These are phyloP conservation scores for Babyrousa celebensis DNA, from an alignment of 2,797 vertebrate genomes.

Conservation along the genomic window DNA sequence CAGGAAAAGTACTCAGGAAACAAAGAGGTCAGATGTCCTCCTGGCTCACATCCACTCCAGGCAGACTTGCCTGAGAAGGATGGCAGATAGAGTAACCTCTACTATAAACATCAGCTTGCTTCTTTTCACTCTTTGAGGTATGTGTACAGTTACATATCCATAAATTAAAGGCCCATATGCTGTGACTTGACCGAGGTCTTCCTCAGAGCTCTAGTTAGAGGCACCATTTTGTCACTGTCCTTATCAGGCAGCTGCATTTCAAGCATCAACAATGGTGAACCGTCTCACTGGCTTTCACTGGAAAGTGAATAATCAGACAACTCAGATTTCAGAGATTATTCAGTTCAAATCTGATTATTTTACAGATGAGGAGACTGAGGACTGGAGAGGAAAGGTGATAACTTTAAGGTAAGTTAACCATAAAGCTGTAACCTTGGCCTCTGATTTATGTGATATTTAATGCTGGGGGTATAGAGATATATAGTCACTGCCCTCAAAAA, in stretches of 20 bases:
- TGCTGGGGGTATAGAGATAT: neutral
- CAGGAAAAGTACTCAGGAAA: neutral
- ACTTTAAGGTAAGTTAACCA: constrained; percentile 6
- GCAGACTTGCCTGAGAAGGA: neutral
- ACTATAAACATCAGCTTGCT: neutral
- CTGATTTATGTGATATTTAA: neutral
- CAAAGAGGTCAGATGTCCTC: neutral
- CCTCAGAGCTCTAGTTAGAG: neutral
- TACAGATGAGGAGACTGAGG: neutral
- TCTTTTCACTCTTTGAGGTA: neutral
- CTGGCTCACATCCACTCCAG: neutral
- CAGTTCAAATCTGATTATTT: neutral
- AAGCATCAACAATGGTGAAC: neutral
- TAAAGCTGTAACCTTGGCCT: neutral
- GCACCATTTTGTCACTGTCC: neutral
- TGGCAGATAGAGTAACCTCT: neutral
- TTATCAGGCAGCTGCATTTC: neutral
- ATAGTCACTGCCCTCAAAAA: neutral
- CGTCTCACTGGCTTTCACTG: neutral
- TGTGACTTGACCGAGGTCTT: neutral
- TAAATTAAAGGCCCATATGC: neutral
- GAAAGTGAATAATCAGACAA: neutral
- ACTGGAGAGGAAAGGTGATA: neutral
- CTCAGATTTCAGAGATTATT: constrained; percentile 6
- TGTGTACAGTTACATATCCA: neutral